Conservation (phyloP, 2,888 invertebrate species). For the Erannis defoliaria region DNA sequence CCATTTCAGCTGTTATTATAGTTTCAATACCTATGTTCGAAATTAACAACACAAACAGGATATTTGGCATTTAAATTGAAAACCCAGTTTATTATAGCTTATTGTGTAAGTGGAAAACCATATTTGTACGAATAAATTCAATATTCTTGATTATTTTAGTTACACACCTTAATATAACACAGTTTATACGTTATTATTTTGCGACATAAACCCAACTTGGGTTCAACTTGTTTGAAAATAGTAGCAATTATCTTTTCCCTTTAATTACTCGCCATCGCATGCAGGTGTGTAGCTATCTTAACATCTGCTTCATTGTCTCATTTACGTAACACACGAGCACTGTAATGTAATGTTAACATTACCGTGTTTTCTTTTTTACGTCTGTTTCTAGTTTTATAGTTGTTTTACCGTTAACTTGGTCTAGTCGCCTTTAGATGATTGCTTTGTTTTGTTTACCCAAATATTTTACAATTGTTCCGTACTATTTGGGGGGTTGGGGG, state of each 20-base stretch:
- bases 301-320: constrained; percentile 27
- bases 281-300: constrained; percentile 28
- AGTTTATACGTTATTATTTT: neutral
- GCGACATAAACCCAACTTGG: constrained; percentile 2
- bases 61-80: constrained; percentile 1
- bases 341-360: constrained; percentile 17
- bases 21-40: neutral
- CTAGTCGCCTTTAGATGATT: constrained; percentile 8
- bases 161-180: neutral
- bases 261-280: constrained; percentile 21
- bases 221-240: constrained; percentile 6
- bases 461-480: neutral
- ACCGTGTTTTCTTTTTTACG: constrained; percentile 23
- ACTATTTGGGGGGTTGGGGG: too few relatives aligned
- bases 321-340: constrained; percentile 31
- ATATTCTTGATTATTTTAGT: neutral
- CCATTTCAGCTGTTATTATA: neutral
- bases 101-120: neutral
- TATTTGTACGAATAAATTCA: neutral
- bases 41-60: constrained; percentile 17
- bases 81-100: neutral
- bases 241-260: constrained; percentile 18
- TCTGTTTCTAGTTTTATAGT: constrained; percentile 15
- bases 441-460: neutral
- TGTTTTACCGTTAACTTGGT: constrained; percentile 15